Base-by-base conservation (phyloP, 2,797 vertebrate species). In the Vireo griseus region DNA sequence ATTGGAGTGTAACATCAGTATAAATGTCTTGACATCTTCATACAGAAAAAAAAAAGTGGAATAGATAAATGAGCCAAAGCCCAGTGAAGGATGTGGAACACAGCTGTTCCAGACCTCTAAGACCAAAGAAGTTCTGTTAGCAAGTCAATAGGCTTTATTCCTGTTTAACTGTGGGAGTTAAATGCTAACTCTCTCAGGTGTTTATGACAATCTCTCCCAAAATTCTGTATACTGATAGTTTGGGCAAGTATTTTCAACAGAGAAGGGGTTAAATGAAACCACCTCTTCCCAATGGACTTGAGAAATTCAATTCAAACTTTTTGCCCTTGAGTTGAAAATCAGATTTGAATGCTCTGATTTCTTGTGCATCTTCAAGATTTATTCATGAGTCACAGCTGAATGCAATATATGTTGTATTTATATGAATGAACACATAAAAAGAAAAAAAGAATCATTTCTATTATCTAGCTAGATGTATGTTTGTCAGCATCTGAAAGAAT, bases 371-470 rank as follows among this genome's bases (percentile, higher is more conserved):
- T 96, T 96, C 69, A 74, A 92, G 94, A 97, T 93, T 95, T 97
- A 97, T 97, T 97, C 91, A 95, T 87, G 91, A 97, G 92, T 96
- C 95, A 97, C 88, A 97, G 95, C 45, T 95, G 96, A 97, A 97
- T 86, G 90, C 78, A 90, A 57, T 94, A 26, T 76, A 67, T 72
- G 67, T 95, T 96, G 85, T 92, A 95, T 97, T 97, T 96, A 94
- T 92, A 94, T 90, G 92, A 97, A 95, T 39, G 86, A 96, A 96
- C 45, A 91, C 9, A 90, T 25, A 67, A 79, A 29, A 40, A 76
- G 9, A 5, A 91, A 91, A 83, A 85, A 91, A 69, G 6, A 92
- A 95, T 83, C 0, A 57, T 89, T 95, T 97, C 73, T 68, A 92
- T 97, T 97, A 97, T 96, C 94, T 95, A 92, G 65, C 96, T 74